These are phyloP conservation scores for Serilophus lunatus DNA, from an alignment of 2,113 vertebrate species.

Conservation along the genomic window DNA sequence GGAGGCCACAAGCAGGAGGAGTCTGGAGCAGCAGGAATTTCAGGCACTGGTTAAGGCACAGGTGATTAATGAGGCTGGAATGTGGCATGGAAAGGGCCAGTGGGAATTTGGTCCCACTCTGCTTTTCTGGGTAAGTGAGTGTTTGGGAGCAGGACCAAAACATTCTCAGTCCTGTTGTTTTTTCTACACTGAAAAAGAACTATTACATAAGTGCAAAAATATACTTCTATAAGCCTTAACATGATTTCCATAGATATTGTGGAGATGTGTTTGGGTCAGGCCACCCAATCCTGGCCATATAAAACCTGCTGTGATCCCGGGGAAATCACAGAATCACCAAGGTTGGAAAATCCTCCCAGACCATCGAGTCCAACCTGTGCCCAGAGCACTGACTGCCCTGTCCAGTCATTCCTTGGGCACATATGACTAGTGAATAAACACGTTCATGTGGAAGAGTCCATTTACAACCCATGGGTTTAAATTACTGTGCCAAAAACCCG, in stretches of 20 bases:
- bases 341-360: background rate
- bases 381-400: background rate
- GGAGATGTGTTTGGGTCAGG: background rate
- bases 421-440: background rate
- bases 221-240: too few species aligned
- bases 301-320: background rate
- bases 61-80: background rate
- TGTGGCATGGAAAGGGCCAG: accelerated
- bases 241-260: accelerated
- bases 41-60: too few species aligned
- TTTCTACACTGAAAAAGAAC: background rate
- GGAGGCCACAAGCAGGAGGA: too few species aligned
- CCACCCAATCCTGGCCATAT: background rate
- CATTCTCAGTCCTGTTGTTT: accelerated
- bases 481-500: background rate
- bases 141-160: background rate
- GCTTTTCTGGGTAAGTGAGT: background rate
- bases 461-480: accelerated
- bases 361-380: background rate
- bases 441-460: background rate
- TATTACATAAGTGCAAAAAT: accelerated
- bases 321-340: background rate
- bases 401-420: background rate
- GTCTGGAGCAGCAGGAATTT: too few species aligned
- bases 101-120: background rate